Percentiles rank a stretch among this genome's conserved stretches.
Evolutionary conservation across 2,797 vertebrate genomes (phyloP).

Genomic region (Chelon auratus): DNA sequence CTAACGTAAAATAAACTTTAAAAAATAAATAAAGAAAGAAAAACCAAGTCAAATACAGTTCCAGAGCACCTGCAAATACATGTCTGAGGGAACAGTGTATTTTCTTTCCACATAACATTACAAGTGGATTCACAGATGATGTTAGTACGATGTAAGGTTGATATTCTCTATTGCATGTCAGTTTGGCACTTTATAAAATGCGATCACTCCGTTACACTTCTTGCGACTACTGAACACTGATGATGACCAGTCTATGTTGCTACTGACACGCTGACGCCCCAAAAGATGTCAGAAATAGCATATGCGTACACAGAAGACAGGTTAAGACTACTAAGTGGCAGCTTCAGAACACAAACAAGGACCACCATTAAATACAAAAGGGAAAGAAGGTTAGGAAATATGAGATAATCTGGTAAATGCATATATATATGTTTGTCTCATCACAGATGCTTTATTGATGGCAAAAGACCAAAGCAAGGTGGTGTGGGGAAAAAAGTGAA

Average conservation of each 20-base stretch:
- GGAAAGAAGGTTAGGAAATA: constrained; percentile 42
- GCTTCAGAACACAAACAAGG: constrained; percentile 60
- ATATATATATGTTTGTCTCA: constrained; percentile 21
- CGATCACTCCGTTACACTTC: constrained; percentile 50
- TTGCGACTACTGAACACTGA: constrained; percentile 67
- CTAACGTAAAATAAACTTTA: background rate
- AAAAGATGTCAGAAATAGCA: constrained; percentile 53
- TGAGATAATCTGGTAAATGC: constrained; percentile 36
- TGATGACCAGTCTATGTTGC: constrained; percentile 47
- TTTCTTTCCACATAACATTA: too few relatives aligned
- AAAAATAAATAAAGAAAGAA: background rate
- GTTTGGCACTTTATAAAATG: constrained; percentile 75
- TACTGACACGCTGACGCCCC: constrained; percentile 52
- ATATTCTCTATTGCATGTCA: constrained; percentile 64
- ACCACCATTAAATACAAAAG: constrained; percentile 54
- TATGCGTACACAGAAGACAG: constrained; percentile 65
- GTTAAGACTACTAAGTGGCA: constrained; percentile 50
- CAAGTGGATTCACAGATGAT: constrained; percentile 38
- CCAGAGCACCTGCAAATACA: constrained; percentile 19
- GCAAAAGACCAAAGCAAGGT: constrained; percentile 37
- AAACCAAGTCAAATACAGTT: background rate
- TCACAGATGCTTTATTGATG: constrained; percentile 49
- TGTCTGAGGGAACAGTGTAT: too few relatives aligned
- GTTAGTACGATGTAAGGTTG: constrained; percentile 4
- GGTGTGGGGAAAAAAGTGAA: constrained; percentile 25